phyloP scores from a whole-genome alignment of 2,888 invertebrate species.

The Alsophila aescularia region DNA sequence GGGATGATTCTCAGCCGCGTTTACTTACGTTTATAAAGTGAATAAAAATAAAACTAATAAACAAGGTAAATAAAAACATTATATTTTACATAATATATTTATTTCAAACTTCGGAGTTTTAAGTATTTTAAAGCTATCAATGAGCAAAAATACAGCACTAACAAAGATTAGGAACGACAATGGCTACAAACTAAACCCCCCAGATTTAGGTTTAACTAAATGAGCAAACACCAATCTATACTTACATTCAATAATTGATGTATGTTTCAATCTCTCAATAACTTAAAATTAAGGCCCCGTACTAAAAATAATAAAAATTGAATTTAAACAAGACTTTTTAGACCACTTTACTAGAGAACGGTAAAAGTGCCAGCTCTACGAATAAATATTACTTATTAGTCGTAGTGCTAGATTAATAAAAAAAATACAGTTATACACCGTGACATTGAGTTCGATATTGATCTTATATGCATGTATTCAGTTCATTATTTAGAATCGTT shows the following conservation, averaged over 20 bases:
- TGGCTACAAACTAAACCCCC: slow-evolving; percentile 54
- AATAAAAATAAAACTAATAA: no score
- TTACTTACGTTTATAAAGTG: no score
- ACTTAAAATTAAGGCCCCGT: neutral
- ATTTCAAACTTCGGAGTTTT: neutral
- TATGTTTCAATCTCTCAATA: neutral
- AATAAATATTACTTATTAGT: no score
- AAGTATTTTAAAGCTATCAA: slow-evolving; percentile 51
- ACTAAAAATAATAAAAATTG: neutral
- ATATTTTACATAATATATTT: neutral
- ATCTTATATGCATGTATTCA: no score
- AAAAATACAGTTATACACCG: no score
- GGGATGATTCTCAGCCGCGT: no score
- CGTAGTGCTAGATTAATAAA: no score
- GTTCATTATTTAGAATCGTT: no score
- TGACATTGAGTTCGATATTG: no score
- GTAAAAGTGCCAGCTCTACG: no score
- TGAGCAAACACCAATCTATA: slow-evolving; percentile 29
- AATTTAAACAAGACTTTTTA: neutral
- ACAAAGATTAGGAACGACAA: slow-evolving; percentile 70
- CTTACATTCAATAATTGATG: neutral
- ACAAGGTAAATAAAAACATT: slow-evolving; percentile 8
- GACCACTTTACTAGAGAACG: neutral
- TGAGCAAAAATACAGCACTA: slow-evolving; percentile 62
- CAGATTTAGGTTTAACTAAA: slow-evolving; percentile 25